Percentiles rank a stretch among this genome's conserved stretches.
phyloP scores from a whole-genome alignment of 2,888 invertebrate genomes.

The Slavum lentiscoides region DNA sequence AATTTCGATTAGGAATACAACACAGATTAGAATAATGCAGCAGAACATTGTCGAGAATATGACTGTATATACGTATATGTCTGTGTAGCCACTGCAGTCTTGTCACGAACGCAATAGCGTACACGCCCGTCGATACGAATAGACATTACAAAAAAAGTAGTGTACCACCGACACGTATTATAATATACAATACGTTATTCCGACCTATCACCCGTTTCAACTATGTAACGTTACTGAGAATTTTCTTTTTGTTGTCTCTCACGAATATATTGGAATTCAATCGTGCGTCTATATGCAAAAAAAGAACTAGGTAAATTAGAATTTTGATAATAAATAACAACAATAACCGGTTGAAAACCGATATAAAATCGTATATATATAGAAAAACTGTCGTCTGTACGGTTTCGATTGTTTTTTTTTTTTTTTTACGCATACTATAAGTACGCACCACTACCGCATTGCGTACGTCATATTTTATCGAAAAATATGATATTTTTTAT shows the following conservation, averaged over 20 bases:
- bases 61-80: neutral
- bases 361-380: slow-evolving; percentile 11
- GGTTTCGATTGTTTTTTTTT: slow-evolving; percentile 38
- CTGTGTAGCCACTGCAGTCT: slow-evolving; percentile 15
- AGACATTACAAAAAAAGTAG: slow-evolving; percentile 21
- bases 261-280: slow-evolving; percentile 27
- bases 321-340: slow-evolving; percentile 28
- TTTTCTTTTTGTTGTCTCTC: too few relatives aligned
- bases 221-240: too few relatives aligned
- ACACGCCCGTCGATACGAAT: slow-evolving; percentile 10
- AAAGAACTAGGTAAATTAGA: slow-evolving; percentile 14
- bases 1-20: too few relatives aligned
- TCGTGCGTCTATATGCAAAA: slow-evolving; percentile 12
- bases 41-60: neutral
- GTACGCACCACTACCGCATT: neutral
- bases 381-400: slow-evolving; percentile 26
- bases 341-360: slow-evolving; percentile 17
- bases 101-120: slow-evolving; percentile 23
- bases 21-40: too few relatives aligned
- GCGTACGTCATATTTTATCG: too few relatives aligned
- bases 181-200: neutral
- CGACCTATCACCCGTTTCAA: slow-evolving; percentile 6
- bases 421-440: slow-evolving; percentile 16
- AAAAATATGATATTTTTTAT: too few relatives aligned
- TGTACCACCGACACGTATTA: neutral